Evolutionary conservation across 2,888 invertebrate species (phyloP).

Genomic region (Nemotelus pantherinus): DNA sequence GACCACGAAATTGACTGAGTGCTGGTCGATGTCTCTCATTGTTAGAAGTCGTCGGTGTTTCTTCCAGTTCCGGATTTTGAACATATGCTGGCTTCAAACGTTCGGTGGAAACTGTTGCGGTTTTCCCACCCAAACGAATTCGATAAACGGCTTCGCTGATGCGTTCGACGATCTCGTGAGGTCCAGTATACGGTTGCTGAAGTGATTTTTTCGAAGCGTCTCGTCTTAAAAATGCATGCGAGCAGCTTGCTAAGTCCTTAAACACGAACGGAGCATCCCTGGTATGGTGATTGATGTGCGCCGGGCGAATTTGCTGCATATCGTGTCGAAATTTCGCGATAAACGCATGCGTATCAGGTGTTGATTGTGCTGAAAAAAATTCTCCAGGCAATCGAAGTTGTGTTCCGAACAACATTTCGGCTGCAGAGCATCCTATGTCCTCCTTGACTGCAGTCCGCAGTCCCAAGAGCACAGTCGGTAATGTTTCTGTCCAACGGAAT

Average conservation of each 20-base stretch:
- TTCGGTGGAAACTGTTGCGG: not conserved
- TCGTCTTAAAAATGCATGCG: constrained; percentile 47
- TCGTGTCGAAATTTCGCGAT: not conserved
- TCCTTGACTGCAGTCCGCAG: constrained; percentile 9
- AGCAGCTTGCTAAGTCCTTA: constrained; percentile 47
- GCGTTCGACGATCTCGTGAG: constrained; percentile 50
- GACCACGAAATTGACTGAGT: too few relatives aligned
- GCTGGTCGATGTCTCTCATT: not conserved
- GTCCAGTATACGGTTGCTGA: constrained; percentile 54
- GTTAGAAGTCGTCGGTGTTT: not conserved
- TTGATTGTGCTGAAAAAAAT: constrained; percentile 34
- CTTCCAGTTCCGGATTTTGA: not conserved
- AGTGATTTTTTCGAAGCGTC: constrained; percentile 45
- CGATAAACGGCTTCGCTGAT: not conserved
- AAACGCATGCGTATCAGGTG: too few relatives aligned
- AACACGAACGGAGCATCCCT: constrained; percentile 38
- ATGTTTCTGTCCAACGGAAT: constrained; percentile 12
- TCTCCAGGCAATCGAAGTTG: constrained; percentile 41
- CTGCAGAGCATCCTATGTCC: not conserved
- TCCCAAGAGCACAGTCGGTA: constrained; percentile 21
- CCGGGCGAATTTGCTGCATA: constrained; percentile 44
- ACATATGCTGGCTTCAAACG: not conserved
- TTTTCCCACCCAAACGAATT: not conserved
- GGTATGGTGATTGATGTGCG: constrained; percentile 47
- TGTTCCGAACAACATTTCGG: constrained; percentile 17